Base-by-base conservation (phyloP, 2,113 vertebrate genomes). In the Monopterus albus region DNA sequence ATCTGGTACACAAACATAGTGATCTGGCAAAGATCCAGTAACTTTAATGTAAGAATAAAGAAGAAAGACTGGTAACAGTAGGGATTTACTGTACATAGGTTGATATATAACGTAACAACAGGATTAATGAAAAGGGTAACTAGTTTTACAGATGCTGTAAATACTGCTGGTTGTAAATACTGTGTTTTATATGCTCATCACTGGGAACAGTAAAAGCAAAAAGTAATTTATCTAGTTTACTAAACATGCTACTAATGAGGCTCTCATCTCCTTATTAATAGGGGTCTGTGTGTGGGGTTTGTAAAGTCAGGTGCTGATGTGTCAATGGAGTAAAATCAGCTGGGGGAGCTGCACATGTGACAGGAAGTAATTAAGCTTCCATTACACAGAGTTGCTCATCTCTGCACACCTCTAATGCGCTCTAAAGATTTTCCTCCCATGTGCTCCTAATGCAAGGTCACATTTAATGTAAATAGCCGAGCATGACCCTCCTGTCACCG, bases 331-430 rank as follows among this genome's bases (percentile, higher is more conserved):
- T 70, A 62, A 73, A 75, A 66, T 36, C 59, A 77, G 46, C 81
- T 58, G 59, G 52, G 57, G 62, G 58, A 66, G 14, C 45, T 60
- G 36, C 40, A 76, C 78, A 83, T 52, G 70, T 80, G 59, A 73
- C 53, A 67, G 83, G 84, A 90, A 84, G 76, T 86, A 79, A 89
- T 89, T 84, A 85, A 53, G 64, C 78, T 58, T 84, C 76, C 75
- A 78, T 84, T 86, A 75, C 57, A 43, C 10, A 33, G 23, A 61
- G 70, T 25, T 55, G 39, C 56, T 81, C 45, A 62, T 76, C 51
- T 84, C 59, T 49, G 46, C 42, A 29, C 53, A 72, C 69, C 50
- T 31, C 71, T 81, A 86, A 81, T 59, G 65, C 64, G 49, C 38
- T 65, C 20, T 29, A 71, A 65, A 78, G 78, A 75, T 79, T 69